Conservation (phyloP, 2,797 vertebrate genomes). For the Crocidura indochinensis region DNA sequence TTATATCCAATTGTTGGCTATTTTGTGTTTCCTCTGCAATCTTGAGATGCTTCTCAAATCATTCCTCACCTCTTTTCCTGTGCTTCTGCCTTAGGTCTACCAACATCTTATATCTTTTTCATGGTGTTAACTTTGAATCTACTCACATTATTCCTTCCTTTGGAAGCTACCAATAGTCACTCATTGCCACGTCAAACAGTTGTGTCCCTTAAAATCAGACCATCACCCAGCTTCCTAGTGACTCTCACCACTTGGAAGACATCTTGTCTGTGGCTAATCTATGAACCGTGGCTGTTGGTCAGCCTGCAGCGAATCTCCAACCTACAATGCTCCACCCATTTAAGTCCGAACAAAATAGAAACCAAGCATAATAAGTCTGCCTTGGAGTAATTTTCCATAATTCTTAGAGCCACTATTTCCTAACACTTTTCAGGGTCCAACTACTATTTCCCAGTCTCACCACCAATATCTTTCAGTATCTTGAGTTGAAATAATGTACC, state of each 20-base stretch:
- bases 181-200: not conserved
- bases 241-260: not conserved
- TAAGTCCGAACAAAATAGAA: not conserved
- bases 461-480: no score
- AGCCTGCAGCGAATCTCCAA: not conserved
- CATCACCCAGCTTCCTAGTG: not conserved
- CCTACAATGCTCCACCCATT: no score
- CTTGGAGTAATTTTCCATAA: not conserved
- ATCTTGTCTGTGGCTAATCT: not conserved
- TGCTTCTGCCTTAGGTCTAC: not conserved
- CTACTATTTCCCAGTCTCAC: not conserved
- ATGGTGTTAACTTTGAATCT: not conserved
- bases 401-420: not conserved
- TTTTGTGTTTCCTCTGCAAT: not conserved
- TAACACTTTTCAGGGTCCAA: not conserved
- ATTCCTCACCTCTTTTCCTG: not conserved
- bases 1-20: not conserved
- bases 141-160: no score
- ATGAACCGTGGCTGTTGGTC: not conserved
- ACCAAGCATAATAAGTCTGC: not conserved
- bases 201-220: not conserved
- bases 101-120: not conserved
- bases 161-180: not conserved
- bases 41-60: not conserved
- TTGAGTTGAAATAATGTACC: no score